A percentile compares a stretch with the other conserved stretches of the same genome.
phyloP scores from a whole-genome alignment of 2,113 vertebrate genomes.

The Suricata suricatta region DNA sequence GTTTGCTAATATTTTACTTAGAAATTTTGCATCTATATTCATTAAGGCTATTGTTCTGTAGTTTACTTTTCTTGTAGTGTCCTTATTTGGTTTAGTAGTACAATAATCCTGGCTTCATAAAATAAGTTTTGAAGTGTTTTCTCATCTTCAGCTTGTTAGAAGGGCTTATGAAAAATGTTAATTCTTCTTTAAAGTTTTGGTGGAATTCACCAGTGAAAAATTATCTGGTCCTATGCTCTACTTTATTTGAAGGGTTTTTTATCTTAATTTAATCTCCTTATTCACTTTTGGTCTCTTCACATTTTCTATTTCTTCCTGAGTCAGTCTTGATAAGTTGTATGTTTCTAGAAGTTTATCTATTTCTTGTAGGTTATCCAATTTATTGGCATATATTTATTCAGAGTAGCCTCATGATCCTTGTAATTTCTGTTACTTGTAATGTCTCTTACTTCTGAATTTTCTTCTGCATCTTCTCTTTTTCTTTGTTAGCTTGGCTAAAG shows the following conservation, averaged over 20 bases:
- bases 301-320: neutral
- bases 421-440: neutral
- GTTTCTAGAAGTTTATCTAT: neutral
- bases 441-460: neutral
- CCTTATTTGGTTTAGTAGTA: neutral
- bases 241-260: neutral
- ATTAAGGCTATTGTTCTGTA: neutral
- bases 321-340: neutral
- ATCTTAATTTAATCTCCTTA: neutral
- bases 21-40: neutral
- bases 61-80: neutral
- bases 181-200: neutral
- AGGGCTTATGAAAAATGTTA: neutral
- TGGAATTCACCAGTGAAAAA: neutral
- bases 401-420: neutral
- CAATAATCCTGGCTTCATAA: neutral
- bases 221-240: neutral
- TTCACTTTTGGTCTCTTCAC: neutral
- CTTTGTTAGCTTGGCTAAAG: neutral
- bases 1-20: neutral
- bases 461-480: neutral
- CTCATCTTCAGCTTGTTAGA: neutral
- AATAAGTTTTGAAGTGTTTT: neutral
- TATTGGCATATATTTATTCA: neutral
- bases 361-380: neutral